A percentile compares a stretch with the other conserved stretches of the same genome.
Evolutionary conservation across 2,113 vertebrate species (phyloP).

Genomic region (Pelecanus crispus): DNA sequence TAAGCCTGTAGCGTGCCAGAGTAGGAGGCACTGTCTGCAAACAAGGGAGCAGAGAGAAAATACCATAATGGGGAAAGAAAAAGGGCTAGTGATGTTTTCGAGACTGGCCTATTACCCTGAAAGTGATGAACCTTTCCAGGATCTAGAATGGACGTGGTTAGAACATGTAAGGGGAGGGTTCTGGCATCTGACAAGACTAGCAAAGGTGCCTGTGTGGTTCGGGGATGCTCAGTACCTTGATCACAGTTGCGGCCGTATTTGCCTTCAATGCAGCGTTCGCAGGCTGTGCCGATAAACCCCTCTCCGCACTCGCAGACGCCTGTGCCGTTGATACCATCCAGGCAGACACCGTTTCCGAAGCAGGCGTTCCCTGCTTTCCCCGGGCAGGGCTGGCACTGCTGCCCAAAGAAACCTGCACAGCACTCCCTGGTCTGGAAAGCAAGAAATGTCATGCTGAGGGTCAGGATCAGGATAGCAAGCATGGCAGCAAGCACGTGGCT

Average conservation of each 20-base stretch:
- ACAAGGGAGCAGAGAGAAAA: not conserved
- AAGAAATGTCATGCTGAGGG: not conserved
- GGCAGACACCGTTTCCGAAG: constrained; percentile 81
- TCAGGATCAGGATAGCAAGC: too few relatives aligned
- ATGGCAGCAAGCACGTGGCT: not conserved
- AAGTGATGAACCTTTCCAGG: not conserved
- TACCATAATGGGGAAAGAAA: not conserved
- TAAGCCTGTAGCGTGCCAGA: not conserved
- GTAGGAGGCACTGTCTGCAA: not conserved
- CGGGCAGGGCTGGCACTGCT: constrained; percentile 87
- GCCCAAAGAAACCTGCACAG: constrained; percentile 85
- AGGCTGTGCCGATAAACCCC: constrained; percentile 83
- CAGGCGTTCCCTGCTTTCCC: constrained; percentile 72
- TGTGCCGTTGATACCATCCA: constrained; percentile 79
- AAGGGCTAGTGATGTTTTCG: not conserved
- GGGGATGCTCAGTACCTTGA: constrained; percentile 75
- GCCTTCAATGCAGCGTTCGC: constrained; percentile 77
- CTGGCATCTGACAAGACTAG: rapidly evolving
- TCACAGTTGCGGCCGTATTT: constrained; percentile 84
- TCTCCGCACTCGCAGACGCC: constrained; percentile 78
- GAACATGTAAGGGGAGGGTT: not conserved
- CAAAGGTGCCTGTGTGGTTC: rapidly evolving
- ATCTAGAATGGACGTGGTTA: rapidly evolving
- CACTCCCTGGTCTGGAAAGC: constrained; percentile 76
- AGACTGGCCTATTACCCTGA: not conserved